Evolutionary conservation across 2,888 invertebrate species (phyloP).

Genomic region (Drosophila robusta): DNA sequence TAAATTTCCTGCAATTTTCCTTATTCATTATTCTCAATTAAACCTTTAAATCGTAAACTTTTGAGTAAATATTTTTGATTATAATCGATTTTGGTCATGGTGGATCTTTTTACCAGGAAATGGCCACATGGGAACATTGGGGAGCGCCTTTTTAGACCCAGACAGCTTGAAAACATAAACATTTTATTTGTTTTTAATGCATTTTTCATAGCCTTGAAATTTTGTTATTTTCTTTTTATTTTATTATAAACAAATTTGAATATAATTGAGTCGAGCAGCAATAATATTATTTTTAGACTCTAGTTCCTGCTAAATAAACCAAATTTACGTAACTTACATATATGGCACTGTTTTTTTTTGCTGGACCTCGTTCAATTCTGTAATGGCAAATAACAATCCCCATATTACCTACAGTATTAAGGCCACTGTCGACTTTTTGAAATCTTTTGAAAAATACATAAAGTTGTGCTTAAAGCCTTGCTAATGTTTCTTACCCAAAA

Average conservation of each 20-base stretch:
- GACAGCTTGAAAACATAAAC: constrained; percentile 1
- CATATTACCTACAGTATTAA: no score
- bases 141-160: neutral
- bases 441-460: neutral
- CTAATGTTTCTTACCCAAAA: neutral
- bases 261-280: neutral
- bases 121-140: neutral
- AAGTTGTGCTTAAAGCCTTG: no score
- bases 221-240: neutral
- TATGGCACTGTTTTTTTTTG: neutral
- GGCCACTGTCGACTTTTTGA: neutral
- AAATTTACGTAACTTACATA: neutral
- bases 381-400: neutral
- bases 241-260: constrained; percentile 13
- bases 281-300: neutral
- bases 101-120: neutral
- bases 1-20: neutral
- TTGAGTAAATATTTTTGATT: neutral
- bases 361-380: neutral
- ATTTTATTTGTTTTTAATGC: constrained; percentile 18
- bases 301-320: neutral
- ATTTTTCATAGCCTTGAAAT: constrained; percentile 9
- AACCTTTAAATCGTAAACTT: no score
- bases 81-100: neutral
- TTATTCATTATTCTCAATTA: no score